Conservation (phyloP, 2,888 invertebrate genomes). For the Tenthredo notha region DNA sequence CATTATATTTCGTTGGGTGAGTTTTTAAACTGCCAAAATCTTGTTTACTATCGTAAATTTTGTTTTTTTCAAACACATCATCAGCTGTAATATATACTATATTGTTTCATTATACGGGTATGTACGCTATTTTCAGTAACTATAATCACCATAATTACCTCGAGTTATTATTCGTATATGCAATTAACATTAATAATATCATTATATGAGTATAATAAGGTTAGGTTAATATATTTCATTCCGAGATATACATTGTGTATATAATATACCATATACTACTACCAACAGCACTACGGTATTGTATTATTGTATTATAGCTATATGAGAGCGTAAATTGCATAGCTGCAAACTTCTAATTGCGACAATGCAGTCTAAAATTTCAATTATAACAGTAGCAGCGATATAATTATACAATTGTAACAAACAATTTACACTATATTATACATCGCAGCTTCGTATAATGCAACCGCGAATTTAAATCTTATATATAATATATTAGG, state of each 20-base stretch:
- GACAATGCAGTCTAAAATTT: neutral
- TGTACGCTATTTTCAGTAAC: neutral
- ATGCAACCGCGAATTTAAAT: neutral
- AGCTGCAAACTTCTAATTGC: neutral
- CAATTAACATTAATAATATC: neutral
- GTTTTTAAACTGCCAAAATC: neutral
- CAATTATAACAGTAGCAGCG: conserved; percentile 7
- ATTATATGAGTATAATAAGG: neutral
- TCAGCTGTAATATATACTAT: neutral
- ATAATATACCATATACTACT: too few species aligned
- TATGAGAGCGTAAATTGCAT: neutral
- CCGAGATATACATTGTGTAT: neutral
- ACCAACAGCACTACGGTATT: too few species aligned
- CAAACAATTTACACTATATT: conserved; percentile 4
- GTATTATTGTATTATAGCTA: neutral
- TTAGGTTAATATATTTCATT: neutral
- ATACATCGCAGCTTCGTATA: neutral
- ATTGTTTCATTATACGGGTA: neutral
- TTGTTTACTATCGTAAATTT: neutral
- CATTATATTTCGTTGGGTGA: neutral
- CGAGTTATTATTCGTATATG: neutral
- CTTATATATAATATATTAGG: too few species aligned
- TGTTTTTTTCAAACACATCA: neutral
- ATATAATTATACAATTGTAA: conserved; percentile 15
- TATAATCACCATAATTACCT: too few species aligned